Conservation (phyloP, 2,797 vertebrate genomes). For the Fistularia commersonii region DNA sequence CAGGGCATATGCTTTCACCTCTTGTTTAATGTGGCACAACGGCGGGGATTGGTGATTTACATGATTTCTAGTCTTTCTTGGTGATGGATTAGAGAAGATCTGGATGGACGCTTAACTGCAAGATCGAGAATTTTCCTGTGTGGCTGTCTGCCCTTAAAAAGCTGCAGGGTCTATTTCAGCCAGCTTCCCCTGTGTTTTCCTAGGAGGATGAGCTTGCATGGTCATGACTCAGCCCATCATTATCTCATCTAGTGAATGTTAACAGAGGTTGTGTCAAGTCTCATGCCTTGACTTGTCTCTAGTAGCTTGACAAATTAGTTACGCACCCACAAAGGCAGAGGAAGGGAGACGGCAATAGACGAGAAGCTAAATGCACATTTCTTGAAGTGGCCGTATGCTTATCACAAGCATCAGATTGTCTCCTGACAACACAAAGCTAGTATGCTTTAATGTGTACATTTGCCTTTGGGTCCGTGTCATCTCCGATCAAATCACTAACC, state of each 20-base stretch:
- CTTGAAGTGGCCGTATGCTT: too few species aligned
- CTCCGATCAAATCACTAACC: neutral
- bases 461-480: neutral
- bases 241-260: constrained; percentile 21
- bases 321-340: constrained; percentile 13
- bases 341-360: constrained; percentile 6
- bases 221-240: constrained; percentile 43
- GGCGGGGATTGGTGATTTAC: constrained; percentile 22
- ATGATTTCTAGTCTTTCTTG: constrained; percentile 36
- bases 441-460: neutral
- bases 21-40: constrained; percentile 29
- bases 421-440: too few species aligned
- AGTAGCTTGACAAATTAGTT: constrained; percentile 19
- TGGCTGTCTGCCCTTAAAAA: constrained; percentile 18
- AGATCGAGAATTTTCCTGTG: constrained; percentile 21
- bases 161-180: constrained; percentile 3
- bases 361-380: neutral
- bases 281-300: constrained; percentile 49
- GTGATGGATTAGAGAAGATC: constrained; percentile 42
- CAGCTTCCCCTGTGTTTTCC: constrained; percentile 17
- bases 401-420: too few species aligned
- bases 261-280: constrained; percentile 45
- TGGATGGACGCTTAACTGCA: constrained; percentile 24
- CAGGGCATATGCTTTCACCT: constrained; percentile 11
- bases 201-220: constrained; percentile 12